Evolutionary conservation across 2,113 vertebrate genomes (phyloP).

Genomic region (Gobio gobio): DNA sequence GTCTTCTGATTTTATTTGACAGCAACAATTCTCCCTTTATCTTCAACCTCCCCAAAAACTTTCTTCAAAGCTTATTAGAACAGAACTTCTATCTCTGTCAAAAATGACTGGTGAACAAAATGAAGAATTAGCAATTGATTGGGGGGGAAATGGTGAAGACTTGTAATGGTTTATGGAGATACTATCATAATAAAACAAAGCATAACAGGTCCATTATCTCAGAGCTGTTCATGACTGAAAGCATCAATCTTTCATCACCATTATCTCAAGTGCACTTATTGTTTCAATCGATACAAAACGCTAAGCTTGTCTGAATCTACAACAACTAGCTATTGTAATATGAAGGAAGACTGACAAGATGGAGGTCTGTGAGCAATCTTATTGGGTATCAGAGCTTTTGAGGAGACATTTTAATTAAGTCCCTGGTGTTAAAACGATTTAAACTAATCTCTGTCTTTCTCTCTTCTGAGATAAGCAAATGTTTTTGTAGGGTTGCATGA

Average conservation of each 20-base stretch:
- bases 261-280: conserved; percentile 49
- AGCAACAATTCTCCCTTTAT: background rate
- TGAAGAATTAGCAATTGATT: conserved; percentile 57
- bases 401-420: background rate
- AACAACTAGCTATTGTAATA: background rate
- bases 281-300: background rate
- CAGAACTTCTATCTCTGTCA: conserved; percentile 13
- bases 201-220: conserved; percentile 61
- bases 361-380: background rate
- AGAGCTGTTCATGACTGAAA: conserved; percentile 59
- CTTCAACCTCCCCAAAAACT: conserved; percentile 3
- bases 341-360: background rate
- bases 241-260: conserved; percentile 65
- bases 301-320: background rate
- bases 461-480: no score
- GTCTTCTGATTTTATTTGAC: conserved; percentile 30
- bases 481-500: no score
- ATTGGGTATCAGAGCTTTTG: background rate
- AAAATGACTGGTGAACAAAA: conserved; percentile 63
- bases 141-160: conserved; percentile 60
- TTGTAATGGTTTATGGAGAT: conserved; percentile 54
- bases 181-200: conserved; percentile 63
- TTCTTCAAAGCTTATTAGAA: background rate
- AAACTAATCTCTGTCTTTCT: background rate
- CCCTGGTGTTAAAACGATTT: background rate